Base-by-base conservation (phyloP, 2,113 vertebrate species). In the Ornithorhynchus anatinus region DNA sequence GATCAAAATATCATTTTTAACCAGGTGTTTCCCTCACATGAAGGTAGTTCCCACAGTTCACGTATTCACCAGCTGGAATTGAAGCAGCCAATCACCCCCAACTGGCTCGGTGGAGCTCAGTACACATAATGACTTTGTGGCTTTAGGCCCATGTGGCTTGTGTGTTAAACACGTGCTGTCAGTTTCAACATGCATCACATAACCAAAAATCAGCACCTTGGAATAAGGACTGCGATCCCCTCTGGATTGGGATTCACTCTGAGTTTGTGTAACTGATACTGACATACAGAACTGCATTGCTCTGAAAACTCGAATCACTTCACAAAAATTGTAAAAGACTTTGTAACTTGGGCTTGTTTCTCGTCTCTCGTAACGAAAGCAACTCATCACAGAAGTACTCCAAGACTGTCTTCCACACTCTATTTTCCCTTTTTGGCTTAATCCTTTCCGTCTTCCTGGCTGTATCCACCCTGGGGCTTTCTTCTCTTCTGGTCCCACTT, bases 401-500 rank as follows among this genome's bases (percentile, higher is more conserved):
- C n/a, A n/a, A n/a, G n/a, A n/a, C n/a, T n/a, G n/a, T n/a, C n/a
- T n/a, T n/a, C n/a, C n/a, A n/a, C n/a, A n/a, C n/a, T n/a, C n/a
- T n/a, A n/a, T n/a, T n/a, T n/a, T n/a, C n/a, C n/a, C n/a, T n/a
- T n/a, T n/a, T n/a, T n/a, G n/a, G n/a, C n/a, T n/a, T n/a, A n/a
- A n/a, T n/a, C n/a, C n/a, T n/a, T n/a, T n/a, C n/a, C n/a, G n/a
- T n/a, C 25, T 54, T 77, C 51, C 64, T 13, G 29, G 25, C 7
- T 29, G 25, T n/a, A 27, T 23, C 25, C 14, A 27, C 15, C 45
- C 14, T 13, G 25, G 45, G 8, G 10, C 45, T 16, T 17, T 5
- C 25, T 40, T n/a, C 58, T 84, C 59, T 76, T 11, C 68, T 77
- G 80, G 60, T 13, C 15, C 37, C 51, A 65, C 15, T 59, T 66